Evolutionary conservation across 35 echinoderm and acorn worm species (phyloP).

Genomic region (Heliocidaris erythrogramma): DNA sequence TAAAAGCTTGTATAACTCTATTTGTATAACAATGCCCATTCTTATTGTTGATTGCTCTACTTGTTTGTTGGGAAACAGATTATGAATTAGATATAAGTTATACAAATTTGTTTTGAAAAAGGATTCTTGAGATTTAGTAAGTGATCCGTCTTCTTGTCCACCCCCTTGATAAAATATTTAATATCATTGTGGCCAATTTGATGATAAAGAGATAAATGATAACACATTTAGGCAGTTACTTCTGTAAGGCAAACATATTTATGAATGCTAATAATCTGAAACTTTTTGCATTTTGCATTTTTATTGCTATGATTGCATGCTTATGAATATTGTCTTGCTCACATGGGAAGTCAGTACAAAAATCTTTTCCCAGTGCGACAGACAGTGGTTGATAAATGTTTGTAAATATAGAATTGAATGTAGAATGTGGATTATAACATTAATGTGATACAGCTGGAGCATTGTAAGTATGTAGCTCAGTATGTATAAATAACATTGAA

Average conservation of each 20-base stretch:
- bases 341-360: not conserved
- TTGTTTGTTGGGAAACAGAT: too few relatives aligned
- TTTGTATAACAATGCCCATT: too few relatives aligned
- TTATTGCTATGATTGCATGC: not conserved
- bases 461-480: not conserved
- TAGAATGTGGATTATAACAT: not conserved
- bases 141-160: too few relatives aligned
- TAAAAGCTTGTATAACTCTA: too few relatives aligned
- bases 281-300: not conserved
- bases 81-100: too few relatives aligned
- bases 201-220: not conserved
- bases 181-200: not conserved
- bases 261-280: not conserved
- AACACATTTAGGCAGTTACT: too few relatives aligned
- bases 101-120: too few relatives aligned
- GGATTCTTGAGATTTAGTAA: too few relatives aligned
- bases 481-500: constrained; percentile 2
- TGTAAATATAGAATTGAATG: not conserved
- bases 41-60: too few relatives aligned
- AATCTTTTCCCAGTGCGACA: not conserved
- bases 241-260: not conserved
- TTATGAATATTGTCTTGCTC: not conserved
- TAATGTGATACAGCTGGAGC: constrained; percentile 1
- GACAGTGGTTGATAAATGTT: not conserved
- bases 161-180: too few relatives aligned